Base-by-base conservation (phyloP, 2,797 vertebrate genomes). In the Orientallactaga sibirica region DNA sequence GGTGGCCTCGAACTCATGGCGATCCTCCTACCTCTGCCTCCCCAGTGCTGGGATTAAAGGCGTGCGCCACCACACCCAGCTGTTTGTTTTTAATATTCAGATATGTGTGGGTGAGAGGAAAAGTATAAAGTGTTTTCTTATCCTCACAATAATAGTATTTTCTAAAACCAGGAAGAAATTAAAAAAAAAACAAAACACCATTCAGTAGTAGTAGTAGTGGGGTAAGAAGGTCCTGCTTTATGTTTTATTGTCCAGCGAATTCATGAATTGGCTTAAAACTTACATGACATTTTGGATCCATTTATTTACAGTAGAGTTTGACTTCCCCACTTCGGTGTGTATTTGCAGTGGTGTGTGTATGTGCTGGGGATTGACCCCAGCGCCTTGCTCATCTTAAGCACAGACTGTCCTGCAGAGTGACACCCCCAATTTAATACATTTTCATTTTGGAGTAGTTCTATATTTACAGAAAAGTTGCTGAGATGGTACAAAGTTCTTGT, bases 361-460 rank as follows among this genome's bases (percentile, higher is more conserved):
- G 77, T 62, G n/a, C 6, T 78, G 29, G 81, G 27, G 15, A 29
- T 22, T 61, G 74, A 66, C 80, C 67, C 55, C 12, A 58, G 52
- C n/a, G 33, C 66, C 58, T 76, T 18, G 3, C 5, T 29, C 15
- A 3, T 33, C 25, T 33, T 66, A 41, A 24, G 3, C 24, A 15
- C 14, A 14, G 33, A 22, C 19, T 75, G 7, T 68, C 43, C 15
- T 27, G 18, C 14, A 12, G 22, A 68, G 70, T 10, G 41, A 33
- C 66, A 22, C 1, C 8, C 24, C 14, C 48, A 37, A 29, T 25
- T 43, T 11, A 55, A 76, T 71, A n/a, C 19, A 25, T 73, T 90
- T 86, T 94, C 58, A 77, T 90, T 84, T 83, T 55, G 41, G 48
- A 64, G 33, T 71, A 52, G 55, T 93, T 90, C n/a, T 58, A 86